Percentiles rank a stretch among this genome's conserved stretches.
Conservation (phyloP, 2,888 invertebrate genomes). For the Caenorhabditis panamensis region DNA sequence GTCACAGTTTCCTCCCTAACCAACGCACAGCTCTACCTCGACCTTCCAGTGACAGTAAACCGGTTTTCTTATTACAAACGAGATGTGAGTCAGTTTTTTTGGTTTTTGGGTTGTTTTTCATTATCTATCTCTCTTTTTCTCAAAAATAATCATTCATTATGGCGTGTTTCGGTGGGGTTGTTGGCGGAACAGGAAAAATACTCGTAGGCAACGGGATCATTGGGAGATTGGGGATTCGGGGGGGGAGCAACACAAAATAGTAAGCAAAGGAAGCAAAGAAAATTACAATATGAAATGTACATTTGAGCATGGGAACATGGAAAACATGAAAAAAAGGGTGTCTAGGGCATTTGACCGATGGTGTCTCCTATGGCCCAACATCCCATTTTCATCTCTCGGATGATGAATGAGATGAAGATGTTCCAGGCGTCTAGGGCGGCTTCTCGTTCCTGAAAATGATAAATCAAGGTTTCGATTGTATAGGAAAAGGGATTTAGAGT, state of each 20-base stretch:
- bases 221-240: background rate
- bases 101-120: too few species aligned
- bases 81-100: conserved; percentile 32
- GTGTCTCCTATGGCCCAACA: conserved; percentile 71
- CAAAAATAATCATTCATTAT: conserved; percentile 32
- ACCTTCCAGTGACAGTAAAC: conserved; percentile 42
- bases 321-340: conserved; percentile 1
- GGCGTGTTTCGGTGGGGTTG: conserved; percentile 7
- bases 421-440: conserved; percentile 76
- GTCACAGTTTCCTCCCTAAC: conserved; percentile 31
- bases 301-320: conserved; percentile 8
- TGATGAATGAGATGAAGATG: conserved; percentile 79
- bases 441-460: conserved; percentile 71
- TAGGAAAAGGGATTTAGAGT: background rate
- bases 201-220: conserved; percentile 50
- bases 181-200: too few species aligned
- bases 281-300: conserved; percentile 28
- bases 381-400: conserved; percentile 80
- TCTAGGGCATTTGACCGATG: conserved; percentile 54
- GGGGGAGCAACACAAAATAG: background rate
- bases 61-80: conserved; percentile 32
- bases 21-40: conserved; percentile 41
- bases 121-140: too few species aligned
- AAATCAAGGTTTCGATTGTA: too few species aligned
- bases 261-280: conserved; percentile 3